phyloP scores from a whole-genome alignment of 2,797 vertebrate genomes.

The Coluber constrictor region DNA sequence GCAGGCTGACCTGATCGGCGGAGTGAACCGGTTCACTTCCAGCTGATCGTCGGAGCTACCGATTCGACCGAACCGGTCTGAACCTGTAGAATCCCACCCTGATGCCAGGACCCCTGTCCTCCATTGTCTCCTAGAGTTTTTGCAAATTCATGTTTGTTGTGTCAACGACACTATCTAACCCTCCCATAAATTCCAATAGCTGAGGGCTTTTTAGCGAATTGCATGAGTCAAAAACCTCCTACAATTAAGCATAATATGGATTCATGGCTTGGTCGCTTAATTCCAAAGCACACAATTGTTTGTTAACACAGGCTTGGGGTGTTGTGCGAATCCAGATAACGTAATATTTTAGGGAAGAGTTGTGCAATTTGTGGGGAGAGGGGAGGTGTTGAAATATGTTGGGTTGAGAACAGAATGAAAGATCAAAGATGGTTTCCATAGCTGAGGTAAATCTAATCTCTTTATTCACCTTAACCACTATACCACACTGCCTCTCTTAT shows the following conservation, averaged over 20 bases:
- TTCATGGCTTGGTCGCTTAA: not conserved
- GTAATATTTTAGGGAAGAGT: not conserved
- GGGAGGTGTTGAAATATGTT: not conserved
- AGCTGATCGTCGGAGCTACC: too few relatives aligned
- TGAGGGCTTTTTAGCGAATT: too few relatives aligned
- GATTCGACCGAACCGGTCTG: too few relatives aligned
- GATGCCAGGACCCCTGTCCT: too few relatives aligned
- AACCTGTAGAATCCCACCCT: too few relatives aligned
- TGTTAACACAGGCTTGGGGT: not conserved
- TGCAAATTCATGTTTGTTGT: too few relatives aligned
- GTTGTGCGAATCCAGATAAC: not conserved
- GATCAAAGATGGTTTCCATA: not conserved
- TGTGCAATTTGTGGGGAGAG: not conserved
- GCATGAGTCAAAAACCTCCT: too few relatives aligned
- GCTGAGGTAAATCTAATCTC: not conserved
- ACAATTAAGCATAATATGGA: not conserved
- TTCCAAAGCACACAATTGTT: not conserved
- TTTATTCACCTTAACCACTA: not conserved
- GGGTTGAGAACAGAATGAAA: not conserved
- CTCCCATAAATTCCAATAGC: too few relatives aligned
- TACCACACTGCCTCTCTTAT: not conserved
- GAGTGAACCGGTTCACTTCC: too few relatives aligned
- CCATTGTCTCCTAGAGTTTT: too few relatives aligned
- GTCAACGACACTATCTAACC: too few relatives aligned
- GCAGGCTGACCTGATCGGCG: too few relatives aligned